A percentile compares a stretch with the other conserved stretches of the same genome.
Evolutionary conservation across 2,888 invertebrate genomes (phyloP).

Genomic region (Cartodere bifasciata): DNA sequence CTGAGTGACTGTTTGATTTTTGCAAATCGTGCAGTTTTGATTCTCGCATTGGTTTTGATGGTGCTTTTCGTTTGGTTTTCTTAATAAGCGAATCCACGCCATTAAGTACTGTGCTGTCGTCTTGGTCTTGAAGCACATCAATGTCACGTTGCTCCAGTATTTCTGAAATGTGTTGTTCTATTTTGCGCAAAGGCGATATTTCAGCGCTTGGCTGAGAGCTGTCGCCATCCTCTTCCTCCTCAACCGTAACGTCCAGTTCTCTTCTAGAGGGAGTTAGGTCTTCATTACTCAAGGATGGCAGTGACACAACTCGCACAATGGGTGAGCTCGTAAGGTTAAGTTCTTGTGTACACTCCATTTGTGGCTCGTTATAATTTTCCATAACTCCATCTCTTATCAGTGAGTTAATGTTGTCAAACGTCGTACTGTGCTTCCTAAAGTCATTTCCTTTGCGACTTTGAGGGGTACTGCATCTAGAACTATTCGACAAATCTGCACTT

Average conservation of each 20-base stretch:
- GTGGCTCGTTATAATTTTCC: slow-evolving; percentile 41
- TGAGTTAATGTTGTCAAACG: slow-evolving; percentile 65
- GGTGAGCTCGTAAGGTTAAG: slow-evolving; percentile 45
- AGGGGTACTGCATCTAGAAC: slow-evolving; percentile 35
- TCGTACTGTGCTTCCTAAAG: slow-evolving; percentile 59
- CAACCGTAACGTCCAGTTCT: slow-evolving; percentile 57
- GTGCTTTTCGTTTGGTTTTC: slow-evolving; percentile 31
- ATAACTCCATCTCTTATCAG: slow-evolving; percentile 58
- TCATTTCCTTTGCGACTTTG: slow-evolving; percentile 42
- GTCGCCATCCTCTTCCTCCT: slow-evolving; percentile 55
- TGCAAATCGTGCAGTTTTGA: slow-evolving; percentile 41
- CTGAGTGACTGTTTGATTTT: slow-evolving; percentile 49
- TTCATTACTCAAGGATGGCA: slow-evolving; percentile 49
- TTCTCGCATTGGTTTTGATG: slow-evolving; percentile 24
- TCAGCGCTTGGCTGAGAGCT: slow-evolving; percentile 48
- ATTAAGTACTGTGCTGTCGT: slow-evolving; percentile 30
- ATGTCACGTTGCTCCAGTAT: slow-evolving; percentile 41
- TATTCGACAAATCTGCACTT: slow-evolving; percentile 28
- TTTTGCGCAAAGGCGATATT: slow-evolving; percentile 55
- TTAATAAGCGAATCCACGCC: slow-evolving; percentile 35
- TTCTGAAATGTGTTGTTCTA: slow-evolving; percentile 60
- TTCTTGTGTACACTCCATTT: slow-evolving; percentile 48
- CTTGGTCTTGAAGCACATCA: slow-evolving; percentile 27
- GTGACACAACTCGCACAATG: slow-evolving; percentile 55
- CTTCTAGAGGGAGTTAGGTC: slow-evolving; percentile 49